phyloP scores from a whole-genome alignment of 2,888 invertebrate species.

The Pandemis cinnamomeana region DNA sequence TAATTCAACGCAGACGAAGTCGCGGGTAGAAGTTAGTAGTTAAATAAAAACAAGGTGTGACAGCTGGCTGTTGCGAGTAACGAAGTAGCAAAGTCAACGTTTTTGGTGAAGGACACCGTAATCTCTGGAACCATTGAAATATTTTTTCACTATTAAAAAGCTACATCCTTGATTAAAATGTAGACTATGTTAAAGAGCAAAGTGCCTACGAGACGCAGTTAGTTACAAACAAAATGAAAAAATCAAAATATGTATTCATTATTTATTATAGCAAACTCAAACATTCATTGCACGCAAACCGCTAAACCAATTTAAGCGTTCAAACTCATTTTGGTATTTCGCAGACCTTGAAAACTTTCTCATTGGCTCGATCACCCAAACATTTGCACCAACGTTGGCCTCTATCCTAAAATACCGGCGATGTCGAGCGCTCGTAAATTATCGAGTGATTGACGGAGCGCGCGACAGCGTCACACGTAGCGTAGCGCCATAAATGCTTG shows the following conservation, averaged over 20 bases:
- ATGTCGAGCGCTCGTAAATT: conserved; percentile 38
- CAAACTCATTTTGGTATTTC: not conserved
- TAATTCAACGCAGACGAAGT: no score
- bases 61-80: no score
- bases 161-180: no score
- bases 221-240: no score
- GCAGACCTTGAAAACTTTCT: conserved; percentile 3
- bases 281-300: conserved; percentile 4
- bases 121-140: no score
- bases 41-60: not conserved
- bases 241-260: no score
- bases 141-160: no score
- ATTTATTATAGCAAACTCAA: not conserved
- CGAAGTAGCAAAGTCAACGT: no score
- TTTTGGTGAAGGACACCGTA: no score
- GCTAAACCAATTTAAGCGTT: not conserved
- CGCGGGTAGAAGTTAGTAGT: no score
- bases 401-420: conserved; percentile 28
- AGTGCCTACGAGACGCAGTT: no score
- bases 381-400: conserved; percentile 14
- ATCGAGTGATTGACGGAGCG: conserved; percentile 37
- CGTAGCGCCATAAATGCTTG: conserved; percentile 36
- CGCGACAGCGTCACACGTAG: conserved; percentile 28
- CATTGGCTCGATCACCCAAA: conserved; percentile 4
- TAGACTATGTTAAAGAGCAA: no score